Base-by-base conservation (phyloP, 2,797 vertebrate species). In the Ambastaia sidthimunki region DNA sequence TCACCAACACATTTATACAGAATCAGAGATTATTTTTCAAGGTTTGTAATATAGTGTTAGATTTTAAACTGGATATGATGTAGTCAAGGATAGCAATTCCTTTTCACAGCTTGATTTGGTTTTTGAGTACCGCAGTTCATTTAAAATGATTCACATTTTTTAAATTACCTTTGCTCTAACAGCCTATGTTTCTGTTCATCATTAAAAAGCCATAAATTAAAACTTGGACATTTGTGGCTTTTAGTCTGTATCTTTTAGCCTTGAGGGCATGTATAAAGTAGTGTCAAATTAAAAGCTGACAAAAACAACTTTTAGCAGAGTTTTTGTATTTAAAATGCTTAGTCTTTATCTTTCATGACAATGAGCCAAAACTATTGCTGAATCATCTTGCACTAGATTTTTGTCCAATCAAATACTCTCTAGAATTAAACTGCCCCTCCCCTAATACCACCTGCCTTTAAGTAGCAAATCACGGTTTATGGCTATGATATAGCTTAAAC, bases 1-100 rank as follows among this genome's bases (percentile, higher is more conserved):
- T 12, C 65, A 28, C 31, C 60, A 10, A 72, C 28, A 76, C 48
- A 66, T n/a, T 25, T 13, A 67, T 28, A 67, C 57, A 44, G 28
- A 63, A 28, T 34, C n/a, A 48, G 4, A 66, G 37, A 52, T 13
- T 15, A 28, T 34, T 74, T 59, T 55, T 66, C 47, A 48, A 2
- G 12, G 73, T 52, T 62, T 72, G 16, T 71, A 23, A 16, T 19
- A 31, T 10, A 62, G 31, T 10, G 6, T 70, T 55, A 52, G 23
- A 25, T 63, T 54, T 11, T 73, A 41, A 75, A 50, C 41, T 3
- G 15, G 54, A 54, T 71, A 54, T 44, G 41, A 37, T 18, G 31
- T 44, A 47, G 54, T 66, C 34, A 48, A 28, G 15, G 25, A 60
- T 15, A 60, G 59, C 15, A 25, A 60, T 31, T 28, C 0, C 4